A percentile compares a stretch with the other conserved stretches of the same genome.
Conservation (phyloP, 2,113 vertebrate genomes). For the Ia io region DNA sequence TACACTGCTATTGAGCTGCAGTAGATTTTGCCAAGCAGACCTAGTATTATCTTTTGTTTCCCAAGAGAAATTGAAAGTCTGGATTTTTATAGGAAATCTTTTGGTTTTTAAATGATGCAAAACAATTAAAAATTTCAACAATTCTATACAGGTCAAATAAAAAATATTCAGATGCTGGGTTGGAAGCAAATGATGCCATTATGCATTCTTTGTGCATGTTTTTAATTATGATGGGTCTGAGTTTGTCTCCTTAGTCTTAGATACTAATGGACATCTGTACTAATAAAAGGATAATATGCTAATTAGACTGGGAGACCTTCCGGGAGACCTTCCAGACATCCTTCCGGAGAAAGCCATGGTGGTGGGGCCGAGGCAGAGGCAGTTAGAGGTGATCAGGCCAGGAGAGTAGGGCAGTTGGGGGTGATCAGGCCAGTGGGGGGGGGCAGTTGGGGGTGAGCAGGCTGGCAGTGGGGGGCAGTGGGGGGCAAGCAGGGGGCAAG, state of each 20-base stretch:
- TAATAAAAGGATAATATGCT: too few relatives aligned
- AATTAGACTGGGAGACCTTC: too few relatives aligned
- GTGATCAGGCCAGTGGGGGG: too few relatives aligned
- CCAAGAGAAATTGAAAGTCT: not conserved
- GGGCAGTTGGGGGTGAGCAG: too few relatives aligned
- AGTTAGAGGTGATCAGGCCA: too few relatives aligned
- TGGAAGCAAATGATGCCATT: not conserved
- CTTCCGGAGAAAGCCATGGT: too few relatives aligned
- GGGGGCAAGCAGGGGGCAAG: too few relatives aligned
- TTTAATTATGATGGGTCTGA: not conserved
- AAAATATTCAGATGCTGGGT: not conserved
- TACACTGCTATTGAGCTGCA: not conserved
- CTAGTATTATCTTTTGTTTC: not conserved
- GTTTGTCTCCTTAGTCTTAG: not conserved
- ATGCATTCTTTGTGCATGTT: not conserved
- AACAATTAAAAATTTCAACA: not conserved
- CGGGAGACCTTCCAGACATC: too few relatives aligned
- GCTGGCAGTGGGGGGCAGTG: too few relatives aligned
- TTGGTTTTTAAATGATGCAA: not conserved
- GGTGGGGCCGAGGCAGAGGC: too few relatives aligned
- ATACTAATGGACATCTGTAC: not conserved
- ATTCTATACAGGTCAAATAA: not conserved
- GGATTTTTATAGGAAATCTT: not conserved
- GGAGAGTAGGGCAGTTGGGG: too few relatives aligned
- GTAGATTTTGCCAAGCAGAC: not conserved